Base-by-base conservation (phyloP, 2,113 vertebrate genomes). In the Hystrix brachyura region DNA sequence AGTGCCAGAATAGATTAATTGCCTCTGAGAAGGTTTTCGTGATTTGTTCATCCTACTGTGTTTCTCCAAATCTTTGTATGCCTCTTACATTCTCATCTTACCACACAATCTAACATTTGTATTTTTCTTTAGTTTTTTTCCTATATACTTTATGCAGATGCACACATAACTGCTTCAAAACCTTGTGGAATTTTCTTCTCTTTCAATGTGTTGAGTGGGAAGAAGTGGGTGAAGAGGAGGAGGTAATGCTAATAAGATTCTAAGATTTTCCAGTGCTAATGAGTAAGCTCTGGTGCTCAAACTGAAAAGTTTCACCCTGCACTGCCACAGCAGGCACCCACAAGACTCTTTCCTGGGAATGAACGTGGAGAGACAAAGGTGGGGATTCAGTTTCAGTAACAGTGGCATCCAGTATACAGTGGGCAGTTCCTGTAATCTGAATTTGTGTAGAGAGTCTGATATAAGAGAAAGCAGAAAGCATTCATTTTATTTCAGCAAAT, bases 251-350 rank as follows among this genome's bases (percentile, higher is more conserved):
- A 62, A 46, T 17, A 53, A 15, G 53, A 92, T 87, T 87, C 80
- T 59, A 82, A 90, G 60, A 51, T 59, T 95, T 83, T 92, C 60
- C 62, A 90, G 34, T n/a, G 46, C 59, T 84, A 25, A 69, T 96
- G 96, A 97, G 76, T 94, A 67, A 97, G 67, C 46, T 92, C 62
- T 87, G 11, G 15, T 13, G 34, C 43, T 81, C 80, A 67, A 29
- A 81, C 0, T 62, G 46, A 59, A 84, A 92, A 92, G 88, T 27
- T 53, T 23, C 0, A 32, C 13, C 65, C 53, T 81, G 29, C 25
- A n/a, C 55, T 79, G 78, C 32, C 51, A 76, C 83, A 80, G 64
- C 65, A 65, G 13, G 18, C 62, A 62, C 84, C 57, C 84, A 87
- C 83, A 65, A 62, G 76, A 94, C 23, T 90, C 17, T 93, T 5